Percentiles rank a stretch among this genome's conserved stretches.
phyloP scores from a whole-genome alignment of 2,888 invertebrate species.

The Limnephilus lunatus region DNA sequence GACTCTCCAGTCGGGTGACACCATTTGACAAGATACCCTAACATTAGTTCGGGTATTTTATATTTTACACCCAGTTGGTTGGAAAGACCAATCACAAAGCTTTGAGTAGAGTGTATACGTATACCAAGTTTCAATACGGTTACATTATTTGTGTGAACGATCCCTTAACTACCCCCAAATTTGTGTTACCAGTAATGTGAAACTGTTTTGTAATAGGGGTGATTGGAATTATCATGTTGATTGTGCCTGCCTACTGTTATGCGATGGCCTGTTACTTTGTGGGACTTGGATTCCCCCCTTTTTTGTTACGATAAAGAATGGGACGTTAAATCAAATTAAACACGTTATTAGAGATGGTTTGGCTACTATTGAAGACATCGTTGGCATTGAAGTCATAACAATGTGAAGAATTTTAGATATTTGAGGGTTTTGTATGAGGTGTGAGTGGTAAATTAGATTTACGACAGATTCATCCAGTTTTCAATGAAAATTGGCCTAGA shows the following conservation, averaged over 20 bases:
- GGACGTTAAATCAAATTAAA: not conserved
- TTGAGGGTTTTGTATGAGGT: not conserved
- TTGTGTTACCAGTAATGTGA: slow-evolving; percentile 47
- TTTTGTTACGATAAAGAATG: not conserved
- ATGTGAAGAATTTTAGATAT: not conserved
- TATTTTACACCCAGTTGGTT: not conserved
- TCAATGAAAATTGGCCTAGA: not conserved
- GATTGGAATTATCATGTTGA: not conserved
- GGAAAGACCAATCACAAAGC: not conserved
- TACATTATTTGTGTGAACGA: slow-evolving; percentile 28
- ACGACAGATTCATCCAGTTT: not conserved
- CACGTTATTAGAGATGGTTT: slow-evolving; percentile 2
- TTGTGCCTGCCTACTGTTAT: not conserved
- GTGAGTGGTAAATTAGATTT: not conserved
- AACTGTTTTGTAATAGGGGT: slow-evolving; percentile 46
- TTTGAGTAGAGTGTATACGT: not conserved
- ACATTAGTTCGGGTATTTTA: not conserved
- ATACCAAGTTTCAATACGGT: slow-evolving; percentile 22
- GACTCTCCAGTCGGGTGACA: not conserved
- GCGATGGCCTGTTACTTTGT: not conserved
- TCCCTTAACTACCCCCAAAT: slow-evolving; percentile 31
- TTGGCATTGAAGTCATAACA: not conserved
- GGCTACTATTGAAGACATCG: not conserved
- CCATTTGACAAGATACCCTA: not conserved
- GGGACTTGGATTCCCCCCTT: not conserved